Conservation (phyloP, 2,888 invertebrate species). For the Glyphotaelius pellucidus region DNA sequence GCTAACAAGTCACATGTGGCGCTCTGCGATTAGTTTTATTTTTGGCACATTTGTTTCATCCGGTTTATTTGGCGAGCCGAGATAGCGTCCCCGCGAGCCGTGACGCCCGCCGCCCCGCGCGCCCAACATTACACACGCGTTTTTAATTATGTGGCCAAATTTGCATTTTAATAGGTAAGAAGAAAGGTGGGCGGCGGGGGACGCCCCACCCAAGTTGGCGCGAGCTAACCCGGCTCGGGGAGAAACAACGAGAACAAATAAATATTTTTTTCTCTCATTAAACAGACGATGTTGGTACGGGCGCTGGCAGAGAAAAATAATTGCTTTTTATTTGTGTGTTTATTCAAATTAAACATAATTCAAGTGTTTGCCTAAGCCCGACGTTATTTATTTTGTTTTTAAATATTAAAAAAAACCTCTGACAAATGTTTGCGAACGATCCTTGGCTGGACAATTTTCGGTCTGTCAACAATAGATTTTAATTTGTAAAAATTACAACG, state of each 20-base stretch:
- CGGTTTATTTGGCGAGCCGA: conserved; percentile 64
- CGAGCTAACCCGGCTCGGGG: conserved; percentile 69
- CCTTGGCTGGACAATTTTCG: conserved; percentile 27
- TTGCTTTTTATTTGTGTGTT: conserved; percentile 66
- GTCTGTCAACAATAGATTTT: conserved; percentile 49
- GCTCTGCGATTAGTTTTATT: conserved; percentile 63
- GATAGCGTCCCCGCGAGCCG: conserved; percentile 65
- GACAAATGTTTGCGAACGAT: conserved; percentile 51
- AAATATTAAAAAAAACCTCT: conserved; percentile 44
- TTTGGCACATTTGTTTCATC: conserved; percentile 63
- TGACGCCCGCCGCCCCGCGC: conserved; percentile 57
- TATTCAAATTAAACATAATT: conserved; percentile 66
- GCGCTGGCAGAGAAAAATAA: conserved; percentile 60
- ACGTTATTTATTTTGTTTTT: conserved; percentile 59
- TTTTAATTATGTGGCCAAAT: conserved; percentile 67
- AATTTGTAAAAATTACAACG: conserved; percentile 42
- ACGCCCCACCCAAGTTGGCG: conserved; percentile 59
- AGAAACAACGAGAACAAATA: conserved; percentile 69
- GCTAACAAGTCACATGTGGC: conserved; percentile 57
- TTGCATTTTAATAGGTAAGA: conserved; percentile 67
- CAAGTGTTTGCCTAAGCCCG: conserved; percentile 59
- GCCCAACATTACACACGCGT: conserved; percentile 66
- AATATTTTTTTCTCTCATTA: conserved; percentile 62
- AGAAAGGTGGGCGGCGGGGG: conserved; percentile 58
- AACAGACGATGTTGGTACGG: conserved; percentile 57